phyloP scores from a whole-genome alignment of 2,113 vertebrate species.

The Panthera tigris region DNA sequence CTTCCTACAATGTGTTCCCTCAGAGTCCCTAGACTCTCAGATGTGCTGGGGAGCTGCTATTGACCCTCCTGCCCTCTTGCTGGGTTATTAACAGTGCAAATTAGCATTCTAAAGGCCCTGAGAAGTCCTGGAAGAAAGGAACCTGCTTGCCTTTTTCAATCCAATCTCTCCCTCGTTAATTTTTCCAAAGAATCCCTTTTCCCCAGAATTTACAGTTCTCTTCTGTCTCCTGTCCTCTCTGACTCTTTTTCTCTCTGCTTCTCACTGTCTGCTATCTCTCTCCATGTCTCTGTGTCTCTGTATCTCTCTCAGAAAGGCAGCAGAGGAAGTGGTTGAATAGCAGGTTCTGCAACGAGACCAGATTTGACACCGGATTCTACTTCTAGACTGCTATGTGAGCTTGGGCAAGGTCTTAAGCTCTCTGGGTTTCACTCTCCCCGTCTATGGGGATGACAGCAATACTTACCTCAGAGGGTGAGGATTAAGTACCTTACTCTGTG shows the following conservation, averaged over 20 bases:
- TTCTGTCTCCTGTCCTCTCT: not conserved
- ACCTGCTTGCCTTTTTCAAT: not conserved
- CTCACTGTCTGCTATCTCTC: not conserved
- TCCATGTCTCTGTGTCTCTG: not conserved
- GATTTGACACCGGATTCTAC: not conserved
- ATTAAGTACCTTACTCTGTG: not conserved
- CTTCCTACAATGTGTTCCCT: not conserved
- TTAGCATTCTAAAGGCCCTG: not conserved
- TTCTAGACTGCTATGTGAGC: not conserved
- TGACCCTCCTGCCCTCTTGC: no score
- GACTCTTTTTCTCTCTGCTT: not conserved
- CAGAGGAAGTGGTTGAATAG: fast-evolving
- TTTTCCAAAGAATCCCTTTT: not conserved
- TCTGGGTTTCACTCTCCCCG: not conserved
- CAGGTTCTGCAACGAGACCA: not conserved
- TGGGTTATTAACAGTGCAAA: not conserved
- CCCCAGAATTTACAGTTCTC: not conserved
- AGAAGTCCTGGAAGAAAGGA: not conserved
- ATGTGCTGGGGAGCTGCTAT: not conserved
- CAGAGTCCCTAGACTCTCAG: not conserved
- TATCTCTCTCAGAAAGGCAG: not conserved
- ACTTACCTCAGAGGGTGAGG: not conserved
- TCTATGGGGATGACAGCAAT: not conserved
- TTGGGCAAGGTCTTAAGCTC: not conserved
- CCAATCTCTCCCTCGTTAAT: not conserved